Percentiles rank a stretch among this genome's conserved stretches.
These are phyloP conservation scores for Netelia fuscicornis DNA, from an alignment of 2,888 invertebrate genomes.

Conservation along the genomic window DNA sequence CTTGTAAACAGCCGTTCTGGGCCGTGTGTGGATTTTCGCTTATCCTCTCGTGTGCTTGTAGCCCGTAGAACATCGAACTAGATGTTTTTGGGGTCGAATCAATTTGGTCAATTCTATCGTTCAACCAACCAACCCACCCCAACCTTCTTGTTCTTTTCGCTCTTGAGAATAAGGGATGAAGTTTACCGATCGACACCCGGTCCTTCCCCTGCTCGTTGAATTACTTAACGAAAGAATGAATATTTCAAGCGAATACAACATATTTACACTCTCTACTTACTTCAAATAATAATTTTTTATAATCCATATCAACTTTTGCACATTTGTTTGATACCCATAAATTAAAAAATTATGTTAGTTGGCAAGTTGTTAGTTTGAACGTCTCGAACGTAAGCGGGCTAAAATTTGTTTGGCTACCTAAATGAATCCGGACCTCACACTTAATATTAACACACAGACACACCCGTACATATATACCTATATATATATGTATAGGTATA, in stretches of 20 bases:
- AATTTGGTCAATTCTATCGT: slow-evolving; percentile 83
- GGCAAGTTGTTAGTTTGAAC: not conserved
- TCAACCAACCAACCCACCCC: slow-evolving; percentile 60
- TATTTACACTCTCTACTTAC: not conserved
- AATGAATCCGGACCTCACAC: slow-evolving; percentile 3
- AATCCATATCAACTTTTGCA: not conserved
- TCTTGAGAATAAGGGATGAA: slow-evolving; percentile 56
- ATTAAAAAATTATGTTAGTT: not conserved
- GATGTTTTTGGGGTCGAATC: slow-evolving; percentile 83
- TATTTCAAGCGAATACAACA: slow-evolving; percentile 20
- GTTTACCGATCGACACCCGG: slow-evolving; percentile 71
- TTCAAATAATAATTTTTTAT: not conserved
- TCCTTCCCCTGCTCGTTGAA: slow-evolving; percentile 65
- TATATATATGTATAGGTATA: too few relatives aligned
- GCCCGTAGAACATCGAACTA: slow-evolving; percentile 50
- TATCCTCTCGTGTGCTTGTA: slow-evolving; percentile 38
- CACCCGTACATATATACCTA: too few relatives aligned
- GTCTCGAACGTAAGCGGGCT: not conserved
- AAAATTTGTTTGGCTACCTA: not conserved
- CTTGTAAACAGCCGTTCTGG: slow-evolving; percentile 82
- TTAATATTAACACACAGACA: not conserved
- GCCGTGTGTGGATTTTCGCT: slow-evolving; percentile 69
- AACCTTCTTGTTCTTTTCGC: slow-evolving; percentile 53
- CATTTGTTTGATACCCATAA: not conserved
- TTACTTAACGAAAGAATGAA: slow-evolving; percentile 58